These are phyloP conservation scores for Bhutanitis thaidina DNA, from an alignment of 2,888 invertebrate species.

Conservation along the genomic window DNA sequence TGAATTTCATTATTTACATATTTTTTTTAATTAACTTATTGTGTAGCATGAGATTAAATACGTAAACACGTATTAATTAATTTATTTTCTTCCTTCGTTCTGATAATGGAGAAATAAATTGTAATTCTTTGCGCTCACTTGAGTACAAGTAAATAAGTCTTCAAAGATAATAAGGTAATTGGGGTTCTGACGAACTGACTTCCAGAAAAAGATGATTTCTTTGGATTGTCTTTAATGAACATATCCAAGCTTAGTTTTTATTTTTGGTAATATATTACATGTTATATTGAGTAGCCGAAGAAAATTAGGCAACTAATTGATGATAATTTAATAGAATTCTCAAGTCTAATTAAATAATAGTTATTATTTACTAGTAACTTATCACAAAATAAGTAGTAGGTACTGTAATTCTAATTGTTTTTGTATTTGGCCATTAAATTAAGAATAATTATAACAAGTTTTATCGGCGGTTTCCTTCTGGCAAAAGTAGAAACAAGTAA, in stretches of 20 bases:
- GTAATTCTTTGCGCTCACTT: slow-evolving; percentile 12
- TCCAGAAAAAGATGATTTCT: slow-evolving; percentile 8
- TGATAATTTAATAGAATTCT: background rate
- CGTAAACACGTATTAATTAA: slow-evolving; percentile 13
- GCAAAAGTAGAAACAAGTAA: no score
- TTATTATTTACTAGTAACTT: no score
- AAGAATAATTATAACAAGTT: no score
- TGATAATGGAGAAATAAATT: slow-evolving; percentile 10
- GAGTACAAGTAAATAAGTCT: slow-evolving; percentile 14
- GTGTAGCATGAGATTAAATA: slow-evolving; percentile 13
- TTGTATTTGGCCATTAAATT: no score
- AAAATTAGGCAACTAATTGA: background rate
- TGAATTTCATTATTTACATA: slow-evolving; percentile 35
- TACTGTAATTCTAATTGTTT: no score
- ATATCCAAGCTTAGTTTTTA: slow-evolving; percentile 10
- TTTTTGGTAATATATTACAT: background rate
- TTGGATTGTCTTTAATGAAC: slow-evolving; percentile 19
- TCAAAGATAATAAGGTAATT: slow-evolving; percentile 15
- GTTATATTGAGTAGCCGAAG: background rate
- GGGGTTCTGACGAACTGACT: slow-evolving; percentile 1
- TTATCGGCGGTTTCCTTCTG: no score
- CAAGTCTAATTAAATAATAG: no score
- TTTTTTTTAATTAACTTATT: slow-evolving; percentile 19
- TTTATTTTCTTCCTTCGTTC: slow-evolving; percentile 5
- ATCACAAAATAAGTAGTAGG: no score